Evolutionary conservation across 1,140 invertebrate genomes (phyloP).

Genomic region (Sinonovacula constricta): DNA sequence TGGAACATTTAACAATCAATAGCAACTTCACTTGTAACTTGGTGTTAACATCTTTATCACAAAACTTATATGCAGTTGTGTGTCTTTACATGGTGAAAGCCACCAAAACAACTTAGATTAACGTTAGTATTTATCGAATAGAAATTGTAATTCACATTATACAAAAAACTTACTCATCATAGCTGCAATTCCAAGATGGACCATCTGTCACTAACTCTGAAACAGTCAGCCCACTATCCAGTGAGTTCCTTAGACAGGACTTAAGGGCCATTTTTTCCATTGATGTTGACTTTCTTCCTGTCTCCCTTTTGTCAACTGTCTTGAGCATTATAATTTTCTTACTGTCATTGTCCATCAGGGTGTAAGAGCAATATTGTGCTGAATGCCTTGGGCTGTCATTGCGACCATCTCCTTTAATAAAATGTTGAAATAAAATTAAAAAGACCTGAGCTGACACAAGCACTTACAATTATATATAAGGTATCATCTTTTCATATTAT

Average conservation of each 20-base stretch:
- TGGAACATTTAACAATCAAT: neutral
- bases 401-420: conserved; percentile 24
- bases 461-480: neutral
- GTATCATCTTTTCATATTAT: neutral
- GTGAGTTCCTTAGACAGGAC: neutral
- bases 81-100: neutral
- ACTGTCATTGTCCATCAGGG: conserved; percentile 16
- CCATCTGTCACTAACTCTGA: conserved; percentile 49
- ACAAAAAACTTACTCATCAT: conserved; percentile 54
- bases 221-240: conserved; percentile 7
- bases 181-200: conserved; percentile 29
- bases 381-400: conserved; percentile 37
- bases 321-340: conserved; percentile 11
- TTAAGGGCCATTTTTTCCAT: conserved; percentile 13
- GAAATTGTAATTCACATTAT: neutral
- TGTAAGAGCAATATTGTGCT: conserved; percentile 35
- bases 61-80: too few species aligned
- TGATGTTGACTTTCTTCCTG: conserved; percentile 9
- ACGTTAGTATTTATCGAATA: neutral
- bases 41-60: neutral
- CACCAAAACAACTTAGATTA: neutral
- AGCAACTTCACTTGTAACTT: too few species aligned
- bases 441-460: neutral
- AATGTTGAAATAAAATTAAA: neutral
- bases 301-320: conserved; percentile 18